Evolutionary conservation across 2,888 invertebrate species (phyloP).

Genomic region (Mimas tiliae): DNA sequence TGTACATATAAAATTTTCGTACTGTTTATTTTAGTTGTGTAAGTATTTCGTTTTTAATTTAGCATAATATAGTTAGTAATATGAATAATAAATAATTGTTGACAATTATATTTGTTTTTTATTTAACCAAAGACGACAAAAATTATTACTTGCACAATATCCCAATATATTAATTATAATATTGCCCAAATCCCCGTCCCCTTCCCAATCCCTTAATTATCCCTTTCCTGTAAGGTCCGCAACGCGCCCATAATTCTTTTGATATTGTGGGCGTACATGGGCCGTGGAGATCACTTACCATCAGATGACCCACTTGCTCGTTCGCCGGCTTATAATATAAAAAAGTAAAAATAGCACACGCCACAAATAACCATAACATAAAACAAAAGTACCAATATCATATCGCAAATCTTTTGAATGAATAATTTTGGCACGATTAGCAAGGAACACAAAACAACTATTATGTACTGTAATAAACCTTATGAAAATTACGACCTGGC

Average conservation of each 20-base stretch:
- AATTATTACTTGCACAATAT: no score
- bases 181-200: no score
- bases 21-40: not conserved
- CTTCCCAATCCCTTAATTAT: no score
- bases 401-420: constrained; percentile 13
- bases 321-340: no score
- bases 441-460: constrained; percentile 4
- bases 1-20: no score
- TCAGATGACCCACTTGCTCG: no score
- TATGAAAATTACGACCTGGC: constrained; percentile 11
- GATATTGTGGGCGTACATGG: no score
- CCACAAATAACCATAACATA: not conserved
- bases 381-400: not conserved
- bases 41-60: not conserved
- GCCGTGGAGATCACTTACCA: no score
- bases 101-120: not conserved
- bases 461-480: constrained; percentile 5
- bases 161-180: no score
- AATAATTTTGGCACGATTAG: constrained; percentile 17
- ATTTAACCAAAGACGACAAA: no score
- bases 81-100: not conserved
- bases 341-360: not conserved
- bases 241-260: no score
- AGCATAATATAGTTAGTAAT: not conserved
- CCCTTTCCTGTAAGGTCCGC: no score